A percentile compares a stretch with the other conserved stretches of the same genome.
phyloP scores from a whole-genome alignment of 2,113 vertebrate genomes.

The Semnornis frantzii region DNA sequence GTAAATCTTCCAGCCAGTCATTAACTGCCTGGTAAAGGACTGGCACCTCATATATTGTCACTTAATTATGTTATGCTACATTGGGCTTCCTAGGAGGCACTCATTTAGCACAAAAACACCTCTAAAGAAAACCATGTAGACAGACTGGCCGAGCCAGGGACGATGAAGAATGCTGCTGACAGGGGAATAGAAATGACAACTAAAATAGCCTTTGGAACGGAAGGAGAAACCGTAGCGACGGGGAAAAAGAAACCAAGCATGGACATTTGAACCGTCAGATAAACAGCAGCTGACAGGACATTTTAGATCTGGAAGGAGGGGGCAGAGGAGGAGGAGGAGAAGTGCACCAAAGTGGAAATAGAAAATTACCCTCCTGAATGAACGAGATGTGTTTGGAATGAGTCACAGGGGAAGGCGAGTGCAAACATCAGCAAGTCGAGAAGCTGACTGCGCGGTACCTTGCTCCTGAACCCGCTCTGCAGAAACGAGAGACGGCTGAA shows the following conservation, averaged over 20 bases:
- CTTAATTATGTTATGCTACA: conserved; percentile 75
- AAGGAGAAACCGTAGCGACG: conserved; percentile 43
- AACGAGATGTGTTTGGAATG: conserved; percentile 70
- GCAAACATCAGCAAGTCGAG: conserved; percentile 70
- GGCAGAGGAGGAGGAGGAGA: conserved; percentile 45
- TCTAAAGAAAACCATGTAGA: conserved; percentile 69
- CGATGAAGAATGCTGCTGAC: conserved; percentile 65
- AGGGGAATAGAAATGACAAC: conserved; percentile 65
- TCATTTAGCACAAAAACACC: conserved; percentile 74
- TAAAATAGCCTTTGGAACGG: conserved; percentile 62
- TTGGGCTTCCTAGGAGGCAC: conserved; percentile 75
- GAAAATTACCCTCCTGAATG: conserved; percentile 71
- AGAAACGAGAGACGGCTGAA: conserved; percentile 49
- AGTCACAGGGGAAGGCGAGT: conserved; percentile 70
- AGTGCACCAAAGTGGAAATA: conserved; percentile 72
- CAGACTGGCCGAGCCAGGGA: conserved; percentile 61
- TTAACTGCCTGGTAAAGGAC: conserved; percentile 70
- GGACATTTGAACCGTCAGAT: conserved; percentile 70
- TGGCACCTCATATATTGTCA: conserved; percentile 75
- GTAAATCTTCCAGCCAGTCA: conserved; percentile 71
- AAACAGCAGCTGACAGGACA: conserved; percentile 70
- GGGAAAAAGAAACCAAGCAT: conserved; percentile 55
- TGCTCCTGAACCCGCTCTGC: conserved; percentile 12
- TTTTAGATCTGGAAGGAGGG: conserved; percentile 61
- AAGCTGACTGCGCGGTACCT: conserved; percentile 59